phyloP scores from a whole-genome alignment of 2,888 invertebrate species.

The Agrilus biguttatus region DNA sequence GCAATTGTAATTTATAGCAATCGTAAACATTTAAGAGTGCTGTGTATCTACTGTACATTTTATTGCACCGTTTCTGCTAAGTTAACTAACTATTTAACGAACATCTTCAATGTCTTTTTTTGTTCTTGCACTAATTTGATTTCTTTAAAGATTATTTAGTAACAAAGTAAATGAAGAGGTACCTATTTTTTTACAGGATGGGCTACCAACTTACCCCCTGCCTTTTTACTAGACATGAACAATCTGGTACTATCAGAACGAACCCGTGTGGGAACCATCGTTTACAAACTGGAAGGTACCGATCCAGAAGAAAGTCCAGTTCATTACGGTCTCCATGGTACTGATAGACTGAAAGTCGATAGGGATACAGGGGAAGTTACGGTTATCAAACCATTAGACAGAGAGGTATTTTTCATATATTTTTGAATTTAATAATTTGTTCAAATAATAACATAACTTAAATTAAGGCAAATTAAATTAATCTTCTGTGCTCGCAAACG shows the following conservation, averaged over 20 bases:
- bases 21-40: too few relatives aligned
- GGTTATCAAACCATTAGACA: slow-evolving; percentile 62
- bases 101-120: too few relatives aligned
- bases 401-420: slow-evolving; percentile 44
- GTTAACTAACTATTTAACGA: too few relatives aligned
- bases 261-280: slow-evolving; percentile 60
- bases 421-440: neutral
- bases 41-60: too few relatives aligned
- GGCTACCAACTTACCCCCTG: slow-evolving; percentile 50
- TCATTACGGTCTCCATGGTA: slow-evolving; percentile 58
- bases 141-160: too few relatives aligned
- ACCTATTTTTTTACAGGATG: slow-evolving; percentile 23
- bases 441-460: too few relatives aligned
- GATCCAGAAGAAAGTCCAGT: slow-evolving; percentile 72
- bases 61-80: too few relatives aligned
- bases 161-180: too few relatives aligned
- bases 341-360: slow-evolving; percentile 69
- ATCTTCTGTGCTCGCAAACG: too few relatives aligned
- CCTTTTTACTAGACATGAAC: slow-evolving; percentile 62
- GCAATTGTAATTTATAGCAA: too few relatives aligned
- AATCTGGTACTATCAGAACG: slow-evolving; percentile 64
- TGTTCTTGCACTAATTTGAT: too few relatives aligned
- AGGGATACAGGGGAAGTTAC: slow-evolving; percentile 65
- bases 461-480: too few relatives aligned
- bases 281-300: slow-evolving; percentile 63